Conservation (phyloP, 1,140 invertebrate genomes). For the Drosophila repleta region DNA sequence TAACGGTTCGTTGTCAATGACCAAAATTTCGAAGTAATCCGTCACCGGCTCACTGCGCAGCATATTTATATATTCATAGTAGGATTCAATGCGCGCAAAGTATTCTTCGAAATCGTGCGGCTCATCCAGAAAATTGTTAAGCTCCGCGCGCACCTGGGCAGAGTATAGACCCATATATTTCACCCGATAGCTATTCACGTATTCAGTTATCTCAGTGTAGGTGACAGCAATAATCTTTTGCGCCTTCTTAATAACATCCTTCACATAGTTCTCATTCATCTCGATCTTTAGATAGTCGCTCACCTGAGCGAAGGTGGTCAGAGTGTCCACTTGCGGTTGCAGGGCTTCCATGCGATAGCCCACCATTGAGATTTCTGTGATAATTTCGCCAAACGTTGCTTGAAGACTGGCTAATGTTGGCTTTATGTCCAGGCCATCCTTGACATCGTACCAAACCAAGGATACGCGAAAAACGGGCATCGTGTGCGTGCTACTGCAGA, state of each 20-base stretch:
- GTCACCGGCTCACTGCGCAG: conserved; percentile 86
- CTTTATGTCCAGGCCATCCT: conserved; percentile 69
- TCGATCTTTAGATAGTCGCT: conserved; percentile 75
- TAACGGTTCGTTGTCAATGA: conserved; percentile 85
- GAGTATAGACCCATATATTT: conserved; percentile 83
- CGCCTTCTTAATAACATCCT: conserved; percentile 69
- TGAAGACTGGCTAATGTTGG: conserved; percentile 83
- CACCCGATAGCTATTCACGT: conserved; percentile 73
- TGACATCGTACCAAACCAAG: conserved; percentile 79
- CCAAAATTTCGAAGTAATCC: conserved; percentile 87
- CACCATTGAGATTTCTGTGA: conserved; percentile 83
- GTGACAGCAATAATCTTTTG: conserved; percentile 73
- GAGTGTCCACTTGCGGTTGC: conserved; percentile 81
- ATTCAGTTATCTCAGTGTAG: conserved; percentile 78
- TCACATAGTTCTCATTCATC: conserved; percentile 65
- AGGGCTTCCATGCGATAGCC: conserved; percentile 84
- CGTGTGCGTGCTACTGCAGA: conserved; percentile 79
- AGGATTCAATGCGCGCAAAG: conserved; percentile 86
- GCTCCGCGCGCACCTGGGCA: conserved; percentile 62
- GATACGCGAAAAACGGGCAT: conserved; percentile 85
- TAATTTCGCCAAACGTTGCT: conserved; percentile 74
- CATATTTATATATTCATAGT: conserved; percentile 86
- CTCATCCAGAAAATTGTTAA: conserved; percentile 80
- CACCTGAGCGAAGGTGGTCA: conserved; percentile 32
- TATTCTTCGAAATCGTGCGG: conserved; percentile 85